Base-by-base conservation (phyloP, 2,113 vertebrate species). In the Ceyx cyanopectus region DNA sequence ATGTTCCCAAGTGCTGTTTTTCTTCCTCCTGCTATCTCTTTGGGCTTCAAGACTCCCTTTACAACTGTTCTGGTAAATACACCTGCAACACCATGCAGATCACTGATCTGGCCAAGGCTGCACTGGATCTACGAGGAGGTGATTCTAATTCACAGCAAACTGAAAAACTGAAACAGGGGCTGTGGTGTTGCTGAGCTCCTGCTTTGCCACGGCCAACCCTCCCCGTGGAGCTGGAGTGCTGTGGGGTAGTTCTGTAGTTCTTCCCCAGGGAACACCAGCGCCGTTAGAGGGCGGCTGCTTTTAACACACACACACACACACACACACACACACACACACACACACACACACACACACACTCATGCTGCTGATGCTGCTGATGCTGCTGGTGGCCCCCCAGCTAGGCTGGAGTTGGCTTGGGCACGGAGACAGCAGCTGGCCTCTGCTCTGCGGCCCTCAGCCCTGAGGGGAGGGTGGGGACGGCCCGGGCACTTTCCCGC, bases 401-500 rank as follows among this genome's bases (percentile, higher is more conserved):
- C 24, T 37, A 6, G 34, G 27, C 45, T 23, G 19, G 14, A 23
- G 45, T 11, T 32, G 7, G 30, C 46, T 37, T 7, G 29, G 34
- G 37, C 19, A 14, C 29, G 6, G 45, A 4, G 5, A 23, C n/a
- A 2, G 24, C 40, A 7, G 7, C 43, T 2, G 7, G 53, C n/a
- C 7, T 30, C 62, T 48, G 24, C 9, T 24, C 53, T 24, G 15
- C 16, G 16, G 24, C 43, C 21, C 37, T 12, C 41, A 12, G 14
- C 3, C 4, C 24, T 16, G 50, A 22, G 29, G 13, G 18, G 29
- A 32, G 54, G 30, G 54, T 20, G 46, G 4, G 20, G 58, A 29
- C 24, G 41, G 12, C 24, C 48, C 14, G 2, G 4, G 4, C 32
- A 0, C 6, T 40, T 40, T 7, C 14, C 15, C 22, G 6, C 4